A percentile compares a stretch with the other conserved stretches of the same genome.
Conservation (phyloP, 1,140 invertebrate species). For the Bombus ignitus region DNA sequence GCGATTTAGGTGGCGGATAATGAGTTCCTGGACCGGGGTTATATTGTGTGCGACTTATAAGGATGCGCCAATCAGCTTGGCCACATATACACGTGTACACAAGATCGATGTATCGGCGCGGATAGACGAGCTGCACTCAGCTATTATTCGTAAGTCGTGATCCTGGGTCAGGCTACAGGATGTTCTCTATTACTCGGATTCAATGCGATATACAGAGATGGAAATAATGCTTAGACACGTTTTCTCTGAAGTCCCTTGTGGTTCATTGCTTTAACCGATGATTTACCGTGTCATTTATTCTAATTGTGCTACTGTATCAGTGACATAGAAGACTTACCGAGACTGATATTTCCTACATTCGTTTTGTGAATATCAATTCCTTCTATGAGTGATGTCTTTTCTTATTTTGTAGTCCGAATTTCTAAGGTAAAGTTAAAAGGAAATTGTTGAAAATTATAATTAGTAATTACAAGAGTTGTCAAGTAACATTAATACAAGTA, state of each 20-base stretch:
- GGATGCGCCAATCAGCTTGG: slow-evolving; percentile 58
- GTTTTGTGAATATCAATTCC: neutral
- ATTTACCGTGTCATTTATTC: slow-evolving; percentile 38
- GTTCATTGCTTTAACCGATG: slow-evolving; percentile 17
- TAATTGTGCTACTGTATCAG: slow-evolving; percentile 43
- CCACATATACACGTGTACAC: neutral
- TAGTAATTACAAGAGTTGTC: no score
- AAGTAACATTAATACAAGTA: no score
- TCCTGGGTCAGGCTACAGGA: slow-evolving; percentile 55
- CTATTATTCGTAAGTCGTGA: slow-evolving; percentile 69
- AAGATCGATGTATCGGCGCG: slow-evolving; percentile 62
- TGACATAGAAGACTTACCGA: neutral
- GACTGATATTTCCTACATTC: neutral
- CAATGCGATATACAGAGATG: slow-evolving; percentile 54
- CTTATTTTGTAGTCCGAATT: neutral
- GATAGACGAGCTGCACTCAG: slow-evolving; percentile 51
- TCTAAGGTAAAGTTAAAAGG: neutral
- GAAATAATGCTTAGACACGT: slow-evolving; percentile 45
- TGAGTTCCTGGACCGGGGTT: slow-evolving; percentile 57
- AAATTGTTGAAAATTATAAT: no score
- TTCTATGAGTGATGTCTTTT: neutral
- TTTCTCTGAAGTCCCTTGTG: slow-evolving; percentile 5
- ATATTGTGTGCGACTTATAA: slow-evolving; percentile 62
- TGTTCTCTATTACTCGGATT: slow-evolving; percentile 51
- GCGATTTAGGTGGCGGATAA: slow-evolving; percentile 62